Evolutionary conservation across 1,140 invertebrate genomes (phyloP).

Genomic region (Babylonia areolata): DNA sequence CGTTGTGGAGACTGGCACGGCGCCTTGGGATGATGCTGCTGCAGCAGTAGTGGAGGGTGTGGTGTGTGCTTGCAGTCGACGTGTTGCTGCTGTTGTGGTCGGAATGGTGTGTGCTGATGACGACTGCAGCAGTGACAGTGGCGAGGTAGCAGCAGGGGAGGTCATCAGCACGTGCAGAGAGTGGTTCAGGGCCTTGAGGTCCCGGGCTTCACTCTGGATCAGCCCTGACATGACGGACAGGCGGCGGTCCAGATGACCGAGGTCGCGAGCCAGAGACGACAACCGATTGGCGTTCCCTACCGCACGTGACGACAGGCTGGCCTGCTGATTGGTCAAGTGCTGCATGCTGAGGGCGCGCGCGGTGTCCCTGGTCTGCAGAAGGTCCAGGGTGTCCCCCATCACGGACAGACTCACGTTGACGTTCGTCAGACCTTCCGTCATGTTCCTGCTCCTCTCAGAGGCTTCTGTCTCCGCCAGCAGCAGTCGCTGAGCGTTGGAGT

Average conservation of each 20-base stretch:
- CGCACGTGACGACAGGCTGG: background rate
- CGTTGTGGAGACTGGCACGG: background rate
- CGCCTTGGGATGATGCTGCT: background rate
- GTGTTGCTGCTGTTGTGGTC: background rate
- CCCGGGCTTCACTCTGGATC: background rate
- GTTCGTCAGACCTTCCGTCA: background rate
- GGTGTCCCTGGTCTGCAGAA: slow-evolving; percentile 1
- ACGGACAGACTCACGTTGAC: background rate
- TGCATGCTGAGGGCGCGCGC: background rate
- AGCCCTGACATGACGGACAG: background rate
- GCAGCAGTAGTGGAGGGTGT: background rate
- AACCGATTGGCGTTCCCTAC: slow-evolving; percentile 20
- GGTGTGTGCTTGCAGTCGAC: background rate
- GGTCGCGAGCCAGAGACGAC: background rate
- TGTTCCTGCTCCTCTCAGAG: background rate
- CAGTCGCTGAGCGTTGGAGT: background rate
- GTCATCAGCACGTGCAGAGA: background rate
- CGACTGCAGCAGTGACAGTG: background rate
- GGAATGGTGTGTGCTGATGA: background rate
- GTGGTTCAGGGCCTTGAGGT: background rate
- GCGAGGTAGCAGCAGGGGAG: background rate
- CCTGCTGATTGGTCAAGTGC: slow-evolving; percentile 15
- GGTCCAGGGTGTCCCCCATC: background rate
- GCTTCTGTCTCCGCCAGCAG: background rate
- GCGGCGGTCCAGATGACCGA: background rate